Conservation (phyloP, 2,113 vertebrate genomes). For the Tretioscincus oriximinensis region DNA sequence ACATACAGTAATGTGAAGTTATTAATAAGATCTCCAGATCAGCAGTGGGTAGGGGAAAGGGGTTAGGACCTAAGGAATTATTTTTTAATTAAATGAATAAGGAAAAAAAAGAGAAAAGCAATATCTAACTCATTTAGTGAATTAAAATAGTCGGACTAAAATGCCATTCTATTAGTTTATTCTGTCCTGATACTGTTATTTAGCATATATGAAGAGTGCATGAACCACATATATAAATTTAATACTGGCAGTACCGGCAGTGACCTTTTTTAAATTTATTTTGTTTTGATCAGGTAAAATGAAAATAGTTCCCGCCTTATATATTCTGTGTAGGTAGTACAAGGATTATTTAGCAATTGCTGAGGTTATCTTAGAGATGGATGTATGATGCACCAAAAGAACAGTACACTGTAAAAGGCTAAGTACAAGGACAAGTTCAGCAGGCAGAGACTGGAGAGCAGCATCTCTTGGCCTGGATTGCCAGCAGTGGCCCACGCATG, state of each 20-base stretch:
- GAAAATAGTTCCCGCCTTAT: not conserved
- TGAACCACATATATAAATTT: not conserved
- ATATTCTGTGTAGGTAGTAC: not conserved
- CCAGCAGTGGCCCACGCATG: no score
- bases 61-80: no score
- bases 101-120: no score
- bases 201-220: not conserved
- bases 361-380: conserved; percentile 15
- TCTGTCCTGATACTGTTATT: not conserved
- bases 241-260: not conserved
- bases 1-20: no score
- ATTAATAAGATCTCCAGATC: no score
- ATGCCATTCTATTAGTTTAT: not conserved
- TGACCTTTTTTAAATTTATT: not conserved
- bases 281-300: conserved; percentile 3
- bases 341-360: conserved; percentile 26
- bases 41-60: no score
- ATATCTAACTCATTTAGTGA: no score
- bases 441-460: no score
- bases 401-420: conserved; percentile 15
- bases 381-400: conserved; percentile 20
- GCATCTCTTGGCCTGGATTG: no score
- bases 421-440: no score
- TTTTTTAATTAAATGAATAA: no score
- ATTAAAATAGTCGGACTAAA: not conserved